Conservation (phyloP, 2,797 vertebrate species). For the Psittacula echo region DNA sequence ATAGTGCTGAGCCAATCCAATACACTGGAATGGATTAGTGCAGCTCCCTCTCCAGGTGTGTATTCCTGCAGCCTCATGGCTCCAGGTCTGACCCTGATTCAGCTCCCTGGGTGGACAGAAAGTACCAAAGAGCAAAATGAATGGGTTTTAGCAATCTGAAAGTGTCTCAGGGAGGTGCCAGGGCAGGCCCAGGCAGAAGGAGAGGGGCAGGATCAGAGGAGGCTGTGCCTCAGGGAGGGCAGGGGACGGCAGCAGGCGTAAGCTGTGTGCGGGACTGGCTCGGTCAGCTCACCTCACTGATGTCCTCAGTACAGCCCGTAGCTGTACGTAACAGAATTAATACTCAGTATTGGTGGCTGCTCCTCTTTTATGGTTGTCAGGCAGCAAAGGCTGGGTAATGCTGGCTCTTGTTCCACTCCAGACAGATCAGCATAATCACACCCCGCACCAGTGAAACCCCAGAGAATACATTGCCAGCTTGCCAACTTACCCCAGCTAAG, state of each 20-base stretch:
- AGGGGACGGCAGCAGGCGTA: not conserved
- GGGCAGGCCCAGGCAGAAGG: not conserved
- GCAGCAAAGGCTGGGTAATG: not conserved
- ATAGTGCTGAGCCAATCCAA: not conserved
- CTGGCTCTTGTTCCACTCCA: not conserved
- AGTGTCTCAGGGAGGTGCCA: not conserved
- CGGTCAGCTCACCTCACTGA: not conserved
- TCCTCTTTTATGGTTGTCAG: not conserved
- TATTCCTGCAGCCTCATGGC: not conserved
- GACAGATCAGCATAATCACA: not conserved
- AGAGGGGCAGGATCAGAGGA: not conserved
- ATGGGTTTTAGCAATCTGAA: not conserved
- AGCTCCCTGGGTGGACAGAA: not conserved
- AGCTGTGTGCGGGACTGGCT: not conserved
- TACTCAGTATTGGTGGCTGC: not conserved
- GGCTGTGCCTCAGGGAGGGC: fast-evolving
- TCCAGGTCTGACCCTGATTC: not conserved
- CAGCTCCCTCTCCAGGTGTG: not conserved
- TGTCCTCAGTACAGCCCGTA: not conserved
- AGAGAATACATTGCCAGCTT: not conserved
- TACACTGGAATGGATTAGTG: not conserved
- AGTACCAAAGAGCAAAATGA: not conserved
- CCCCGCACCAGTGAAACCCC: not conserved
- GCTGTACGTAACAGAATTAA: not conserved
- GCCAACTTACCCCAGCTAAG: not conserved